A percentile compares a stretch with the other conserved stretches of the same genome.
Evolutionary conservation across 2,888 invertebrate genomes (phyloP).

Genomic region (Gymnoscelis rufifasciata): DNA sequence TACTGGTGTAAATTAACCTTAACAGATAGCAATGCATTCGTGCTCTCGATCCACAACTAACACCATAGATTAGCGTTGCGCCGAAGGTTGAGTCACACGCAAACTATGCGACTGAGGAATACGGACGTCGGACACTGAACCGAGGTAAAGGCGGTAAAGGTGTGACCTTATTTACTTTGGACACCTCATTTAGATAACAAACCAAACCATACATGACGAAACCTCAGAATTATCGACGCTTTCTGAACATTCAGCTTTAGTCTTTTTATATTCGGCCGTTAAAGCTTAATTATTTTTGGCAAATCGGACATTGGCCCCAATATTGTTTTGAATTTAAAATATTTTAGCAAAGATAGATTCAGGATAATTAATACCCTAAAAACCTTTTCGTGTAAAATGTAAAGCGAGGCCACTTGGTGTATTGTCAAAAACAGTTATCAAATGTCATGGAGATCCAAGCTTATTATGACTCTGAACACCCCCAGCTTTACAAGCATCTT

Average conservation of each 20-base stretch:
- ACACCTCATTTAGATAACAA: slow-evolving; percentile 35
- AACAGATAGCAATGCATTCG: slow-evolving; percentile 1
- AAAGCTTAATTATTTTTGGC: background rate
- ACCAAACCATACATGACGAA: slow-evolving; percentile 17
- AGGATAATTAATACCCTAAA: too few relatives aligned
- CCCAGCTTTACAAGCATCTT: too few relatives aligned
- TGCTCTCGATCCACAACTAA: slow-evolving; percentile 21
- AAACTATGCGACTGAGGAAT: slow-evolving; percentile 39
- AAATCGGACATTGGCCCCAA: too few relatives aligned
- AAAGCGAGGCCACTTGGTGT: too few relatives aligned
- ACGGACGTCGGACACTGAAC: slow-evolving; percentile 49
- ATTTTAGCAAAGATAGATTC: too few relatives aligned
- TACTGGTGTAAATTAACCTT: too few relatives aligned
- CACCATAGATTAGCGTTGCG: slow-evolving; percentile 27
- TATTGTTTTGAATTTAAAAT: too few relatives aligned
- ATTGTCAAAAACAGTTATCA: too few relatives aligned
- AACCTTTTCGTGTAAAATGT: too few relatives aligned
- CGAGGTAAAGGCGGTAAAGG: slow-evolving; percentile 25
- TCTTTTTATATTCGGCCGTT: background rate
- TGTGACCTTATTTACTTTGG: slow-evolving; percentile 42
- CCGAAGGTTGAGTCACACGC: slow-evolving; percentile 41
- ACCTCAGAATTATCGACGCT: slow-evolving; percentile 14
- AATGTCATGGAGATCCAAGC: too few relatives aligned
- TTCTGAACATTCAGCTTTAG: slow-evolving; percentile 12
- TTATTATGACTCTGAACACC: too few relatives aligned